Conservation (phyloP, 2,113 vertebrate genomes). For the Rhinogobius similis region DNA sequence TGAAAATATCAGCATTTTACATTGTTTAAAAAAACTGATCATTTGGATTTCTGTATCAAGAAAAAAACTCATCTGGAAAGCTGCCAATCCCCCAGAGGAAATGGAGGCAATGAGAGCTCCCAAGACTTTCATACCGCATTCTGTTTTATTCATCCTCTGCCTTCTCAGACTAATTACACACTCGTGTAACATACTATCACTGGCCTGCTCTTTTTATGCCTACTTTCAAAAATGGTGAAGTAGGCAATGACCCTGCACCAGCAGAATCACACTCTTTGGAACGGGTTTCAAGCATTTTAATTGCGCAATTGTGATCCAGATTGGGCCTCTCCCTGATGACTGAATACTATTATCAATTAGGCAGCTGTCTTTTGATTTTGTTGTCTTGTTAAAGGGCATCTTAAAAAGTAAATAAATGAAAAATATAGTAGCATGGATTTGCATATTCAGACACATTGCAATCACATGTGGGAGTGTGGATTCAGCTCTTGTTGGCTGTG, state of each 20-base stretch:
- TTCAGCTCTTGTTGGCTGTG: conserved; percentile 8
- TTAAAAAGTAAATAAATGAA: background rate
- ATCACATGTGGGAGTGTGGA: conserved; percentile 28
- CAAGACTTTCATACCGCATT: conserved; percentile 17
- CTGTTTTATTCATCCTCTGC: conserved; percentile 46
- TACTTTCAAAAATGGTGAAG: conserved; percentile 11
- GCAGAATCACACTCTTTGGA: conserved; percentile 1
- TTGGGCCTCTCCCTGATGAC: background rate
- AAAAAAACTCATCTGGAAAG: conserved; percentile 3
- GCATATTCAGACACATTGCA: conserved; percentile 19
- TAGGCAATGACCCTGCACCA: conserved; percentile 10
- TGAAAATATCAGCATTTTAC: background rate
- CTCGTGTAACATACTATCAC: conserved; percentile 14
- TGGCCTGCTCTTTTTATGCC: conserved; percentile 15
- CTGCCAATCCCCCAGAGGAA: conserved; percentile 14
- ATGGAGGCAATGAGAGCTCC: conserved; percentile 34
- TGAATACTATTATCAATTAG: conserved; percentile 5
- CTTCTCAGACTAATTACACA: conserved; percentile 43
- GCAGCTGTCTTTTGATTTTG: conserved; percentile 10
- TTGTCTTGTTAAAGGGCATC: conserved; percentile 10
- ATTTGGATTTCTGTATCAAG: background rate
- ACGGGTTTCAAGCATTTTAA: conserved; percentile 24
- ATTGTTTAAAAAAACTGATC: background rate
- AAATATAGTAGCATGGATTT: conserved; percentile 1
- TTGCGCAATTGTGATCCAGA: background rate